These are phyloP conservation scores for Pseudoips prasinana DNA, from an alignment of 2,888 invertebrate species.

Conservation along the genomic window DNA sequence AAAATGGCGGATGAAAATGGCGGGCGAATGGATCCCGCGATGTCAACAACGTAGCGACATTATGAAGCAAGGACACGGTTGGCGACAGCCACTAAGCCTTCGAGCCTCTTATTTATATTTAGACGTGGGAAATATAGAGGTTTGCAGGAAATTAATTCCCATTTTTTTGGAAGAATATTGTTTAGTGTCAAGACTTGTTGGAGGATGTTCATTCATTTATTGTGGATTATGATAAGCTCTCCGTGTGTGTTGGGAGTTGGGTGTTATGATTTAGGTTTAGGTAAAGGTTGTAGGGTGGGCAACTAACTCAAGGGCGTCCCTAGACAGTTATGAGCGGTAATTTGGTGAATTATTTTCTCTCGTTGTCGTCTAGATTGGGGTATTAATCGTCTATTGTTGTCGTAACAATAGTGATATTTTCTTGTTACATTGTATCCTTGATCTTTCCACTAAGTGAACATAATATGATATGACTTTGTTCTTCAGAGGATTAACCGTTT, in stretches of 20 bases:
- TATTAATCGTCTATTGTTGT: too few relatives aligned
- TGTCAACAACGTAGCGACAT: conserved; percentile 66
- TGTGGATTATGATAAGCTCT: conserved; percentile 33
- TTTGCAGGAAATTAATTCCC: conserved; percentile 51
- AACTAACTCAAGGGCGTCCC: conserved; percentile 2
- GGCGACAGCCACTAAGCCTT: conserved; percentile 71
- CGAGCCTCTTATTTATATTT: conserved; percentile 60
- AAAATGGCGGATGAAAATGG: conserved; percentile 53
- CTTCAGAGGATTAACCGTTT: too few relatives aligned
- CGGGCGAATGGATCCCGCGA: conserved; percentile 55
- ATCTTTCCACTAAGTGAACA: too few relatives aligned
- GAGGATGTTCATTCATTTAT: conserved; percentile 35
- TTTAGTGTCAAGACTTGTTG: conserved; percentile 43
- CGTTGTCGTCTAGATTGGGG: too few relatives aligned
- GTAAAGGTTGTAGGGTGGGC: conserved; percentile 5
- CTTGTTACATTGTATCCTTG: too few relatives aligned
- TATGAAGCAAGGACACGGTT: conserved; percentile 65
- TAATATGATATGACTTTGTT: too few relatives aligned
- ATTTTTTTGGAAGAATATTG: conserved; percentile 43
- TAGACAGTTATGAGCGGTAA: conserved; percentile 1
- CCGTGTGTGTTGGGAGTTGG: conserved; percentile 23
- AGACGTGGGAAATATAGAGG: conserved; percentile 55
- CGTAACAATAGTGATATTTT: too few relatives aligned
- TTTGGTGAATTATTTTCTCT: conserved; percentile 4
- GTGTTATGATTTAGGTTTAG: conserved; percentile 18